Evolutionary conservation across 2,113 vertebrate genomes (phyloP), one percentile per base, ranked within the genome.

Genomic region (Caracal caracal): DNA sequence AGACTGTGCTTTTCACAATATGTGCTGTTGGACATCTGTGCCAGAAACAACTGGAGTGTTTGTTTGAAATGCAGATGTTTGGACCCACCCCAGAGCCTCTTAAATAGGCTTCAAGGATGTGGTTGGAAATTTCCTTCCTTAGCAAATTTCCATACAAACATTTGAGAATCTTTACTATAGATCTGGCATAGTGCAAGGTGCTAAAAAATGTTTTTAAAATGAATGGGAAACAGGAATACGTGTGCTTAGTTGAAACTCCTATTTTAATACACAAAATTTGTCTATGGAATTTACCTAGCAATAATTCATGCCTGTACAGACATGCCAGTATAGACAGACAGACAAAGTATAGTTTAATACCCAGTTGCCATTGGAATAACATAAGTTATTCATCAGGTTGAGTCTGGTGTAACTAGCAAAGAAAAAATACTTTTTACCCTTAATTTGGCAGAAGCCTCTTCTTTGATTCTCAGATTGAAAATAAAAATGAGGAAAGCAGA

Each of bases 401-500:
- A 17, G 16, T 82, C n/a, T 75, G 20, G 20, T 80, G 5, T 70
- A 71, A 79, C 28, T 66, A 78, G 24, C 19, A 83, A 71, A 91
- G 49, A 84, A 63, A 78, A 81, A 65, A 9, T 10, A 22, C 28
- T 37, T 91, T 89, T 75, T 70, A 79, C 35, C 28, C 30, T 84
- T 68, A 68, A 53, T 85, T 81, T 83, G 87, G 83, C 76, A 85
- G 63, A 90, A 51, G n/a, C 9, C 15, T 80, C n/a, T 88, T 87
- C 20, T 92, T 24, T 66, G 63, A 90, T n/a, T 78, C 66, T 95
- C 20, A 79, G 24, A 81, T 17, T 94, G 87, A 81, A 92, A 92
- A 93, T 82, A 71, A 80, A 97, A 97, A 96, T 93, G 80, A 96
- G 51, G 73, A 97, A 96, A 97, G n/a, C 89, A 82, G 59, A 92